Conservation (phyloP, 2,113 vertebrate species). For the Oreochromis niloticus region DNA sequence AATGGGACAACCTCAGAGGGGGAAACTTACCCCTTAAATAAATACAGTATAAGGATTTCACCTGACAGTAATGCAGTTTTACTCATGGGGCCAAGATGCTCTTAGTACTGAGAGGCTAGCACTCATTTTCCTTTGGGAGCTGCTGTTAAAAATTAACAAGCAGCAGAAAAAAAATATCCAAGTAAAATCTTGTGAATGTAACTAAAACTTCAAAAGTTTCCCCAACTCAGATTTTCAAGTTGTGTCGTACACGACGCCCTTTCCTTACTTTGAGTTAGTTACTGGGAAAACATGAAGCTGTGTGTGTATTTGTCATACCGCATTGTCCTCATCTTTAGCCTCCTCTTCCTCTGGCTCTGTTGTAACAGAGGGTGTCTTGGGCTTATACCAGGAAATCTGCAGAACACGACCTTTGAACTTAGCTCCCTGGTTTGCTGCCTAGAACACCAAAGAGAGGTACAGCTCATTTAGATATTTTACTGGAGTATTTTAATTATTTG, state of each 20-base stretch:
- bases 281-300: not conserved
- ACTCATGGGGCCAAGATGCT: slow-evolving; percentile 37
- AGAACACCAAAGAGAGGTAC: not conserved
- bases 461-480: not conserved
- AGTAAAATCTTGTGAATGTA: slow-evolving; percentile 9
- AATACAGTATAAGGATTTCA: slow-evolving; percentile 27
- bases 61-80: slow-evolving; percentile 34
- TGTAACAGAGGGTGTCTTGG: slow-evolving; percentile 88
- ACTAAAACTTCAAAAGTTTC: slow-evolving; percentile 13
- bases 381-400: slow-evolving; percentile 96
- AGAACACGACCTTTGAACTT: slow-evolving; percentile 94
- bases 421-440: slow-evolving; percentile 96
- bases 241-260: not conserved
- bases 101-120: slow-evolving; percentile 38
- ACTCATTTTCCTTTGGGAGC: slow-evolving; percentile 26
- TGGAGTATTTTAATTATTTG: not conserved
- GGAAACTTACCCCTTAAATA: not conserved
- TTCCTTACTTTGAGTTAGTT: not conserved
- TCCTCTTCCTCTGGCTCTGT: slow-evolving; percentile 91
- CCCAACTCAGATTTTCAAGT: not conserved
- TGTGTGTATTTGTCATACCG: slow-evolving; percentile 13
- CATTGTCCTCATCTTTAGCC: slow-evolving; percentile 85
- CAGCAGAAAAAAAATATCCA: not conserved
- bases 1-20: not conserved
- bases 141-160: slow-evolving; percentile 45